Base-by-base conservation (phyloP, 1,140 invertebrate species). In the Drosophila kepulauana region DNA sequence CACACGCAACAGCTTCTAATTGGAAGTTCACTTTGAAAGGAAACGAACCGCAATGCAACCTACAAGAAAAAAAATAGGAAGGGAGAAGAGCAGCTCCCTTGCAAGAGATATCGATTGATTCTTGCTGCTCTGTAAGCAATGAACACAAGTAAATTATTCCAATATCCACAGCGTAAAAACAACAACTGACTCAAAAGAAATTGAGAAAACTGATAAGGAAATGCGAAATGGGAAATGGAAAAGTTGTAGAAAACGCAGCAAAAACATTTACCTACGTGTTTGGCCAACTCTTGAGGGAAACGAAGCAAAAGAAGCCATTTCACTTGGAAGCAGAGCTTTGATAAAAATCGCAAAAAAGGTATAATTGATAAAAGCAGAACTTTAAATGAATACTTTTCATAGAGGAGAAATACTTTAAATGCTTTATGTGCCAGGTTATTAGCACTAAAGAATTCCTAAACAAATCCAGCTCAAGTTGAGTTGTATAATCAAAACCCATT, bases 1-100 rank as follows among this genome's bases (percentile, higher is more conserved):
- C 56, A 76, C 68, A 82, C 56, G 82, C 76, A 80, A 87, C 84
- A 88, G 80, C 66, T 82, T 84, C 80, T 87, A 88, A 87, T 87
- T 87, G 82, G 77, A 87, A 75, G 84, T 63, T 75, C 73, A 62
- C 70, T 78, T 56, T 74, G 71, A 56, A 54, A 48, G 30, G 30
- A 33, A 67, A 52, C 38, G n/a, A 41, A 52, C 66, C 62, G 43
- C 45, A 43, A 33, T 6, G 3, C 48, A 52, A 13, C 45, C 20
- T 4, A 25, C 51, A 57, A 57, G 5, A 11, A 28, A 30, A 28
- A 30, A 30, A 48, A 66, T 66, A 33, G 28, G 10, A 51, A 10
- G 35, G 54, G 33, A 13, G 46, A 65, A 66, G 11, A 45, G 54
- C 20, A 13, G 35, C 2, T 15, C 15, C 7, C n/a, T 30, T 16